Base-by-base conservation (phyloP, 1,140 invertebrate genomes). In the Anoplophora glabripennis region DNA sequence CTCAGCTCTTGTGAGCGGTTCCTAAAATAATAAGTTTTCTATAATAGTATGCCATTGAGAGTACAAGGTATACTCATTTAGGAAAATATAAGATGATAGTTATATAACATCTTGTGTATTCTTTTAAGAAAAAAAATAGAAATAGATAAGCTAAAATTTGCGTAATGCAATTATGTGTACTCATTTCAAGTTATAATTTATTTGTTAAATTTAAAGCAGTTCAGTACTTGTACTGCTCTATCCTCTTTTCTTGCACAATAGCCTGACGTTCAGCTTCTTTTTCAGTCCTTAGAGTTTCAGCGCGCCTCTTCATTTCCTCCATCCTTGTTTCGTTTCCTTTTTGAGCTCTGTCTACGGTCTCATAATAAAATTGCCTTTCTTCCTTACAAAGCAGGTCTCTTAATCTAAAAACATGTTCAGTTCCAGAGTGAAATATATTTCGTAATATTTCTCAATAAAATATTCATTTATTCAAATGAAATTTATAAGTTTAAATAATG, bases 161-260 rank as follows among this genome's bases (percentile, higher is more conserved):
- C n/a, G n/a, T n/a, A n/a, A n/a, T n/a, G n/a, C n/a, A n/a, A n/a
- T n/a, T n/a, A n/a, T n/a, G n/a, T n/a, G n/a, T n/a, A n/a, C n/a
- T n/a, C n/a, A n/a, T n/a, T n/a, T n/a, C n/a, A n/a, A n/a, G n/a
- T n/a, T n/a, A n/a, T n/a, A n/a, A n/a, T n/a, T n/a, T n/a, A n/a
- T n/a, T n/a, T n/a, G n/a, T n/a, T n/a, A n/a, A n/a, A n/a, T n/a
- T n/a, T 41, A 41, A 41, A 41, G n/a, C 2, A 3, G 7, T 3
- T 12, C 38, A 17, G 38, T 64, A 74, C 72, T 60, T 62, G 47
- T 71, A 74, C 68, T 76, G 74, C 58, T 71, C 66, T n/a, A 74
- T 61, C 28, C 68, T 54, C 53, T 75, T 75, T 42, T 75, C 45
- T 49, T 72, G 64, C 0, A 75, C 74, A 21, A 76, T 46, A 59